Percentiles rank a stretch among this genome's conserved stretches.
Evolutionary conservation across 2,888 invertebrate genomes (phyloP).

Genomic region (Cantharis nigra): DNA sequence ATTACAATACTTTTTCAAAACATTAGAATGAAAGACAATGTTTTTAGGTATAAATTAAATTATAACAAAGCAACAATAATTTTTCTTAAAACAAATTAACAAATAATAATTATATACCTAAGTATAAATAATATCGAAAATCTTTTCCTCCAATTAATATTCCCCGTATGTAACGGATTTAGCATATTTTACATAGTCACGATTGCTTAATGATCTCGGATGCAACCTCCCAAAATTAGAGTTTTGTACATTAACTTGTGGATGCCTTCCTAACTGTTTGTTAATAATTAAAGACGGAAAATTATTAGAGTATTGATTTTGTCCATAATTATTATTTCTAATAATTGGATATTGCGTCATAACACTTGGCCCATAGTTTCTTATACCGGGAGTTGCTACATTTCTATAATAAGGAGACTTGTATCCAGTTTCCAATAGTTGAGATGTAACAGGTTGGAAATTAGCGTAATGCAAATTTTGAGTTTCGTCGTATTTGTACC

Average conservation of each 20-base stretch:
- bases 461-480: conserved; percentile 36
- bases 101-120: background rate
- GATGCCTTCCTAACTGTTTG: conserved; percentile 4
- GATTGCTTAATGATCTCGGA: conserved; percentile 22
- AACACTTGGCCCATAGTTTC: conserved; percentile 53
- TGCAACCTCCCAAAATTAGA: conserved; percentile 36
- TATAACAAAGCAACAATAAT: no score
- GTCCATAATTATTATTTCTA: background rate
- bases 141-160: background rate
- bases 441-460: conserved; percentile 41
- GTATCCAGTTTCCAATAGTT: conserved; percentile 38
- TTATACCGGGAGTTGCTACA: conserved; percentile 57
- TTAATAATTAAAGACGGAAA: background rate
- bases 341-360: conserved; percentile 17
- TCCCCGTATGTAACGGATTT: conserved; percentile 30
- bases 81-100: background rate
- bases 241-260: conserved; percentile 9
- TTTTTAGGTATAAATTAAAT: no score
- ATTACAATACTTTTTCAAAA: no score
- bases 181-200: conserved; percentile 39
- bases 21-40: no score
- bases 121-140: background rate
- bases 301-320: background rate
- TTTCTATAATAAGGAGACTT: conserved; percentile 50
- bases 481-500: background rate